Evolutionary conservation across 2,888 invertebrate genomes (phyloP).

Genomic region (Hyalella azteca): DNA sequence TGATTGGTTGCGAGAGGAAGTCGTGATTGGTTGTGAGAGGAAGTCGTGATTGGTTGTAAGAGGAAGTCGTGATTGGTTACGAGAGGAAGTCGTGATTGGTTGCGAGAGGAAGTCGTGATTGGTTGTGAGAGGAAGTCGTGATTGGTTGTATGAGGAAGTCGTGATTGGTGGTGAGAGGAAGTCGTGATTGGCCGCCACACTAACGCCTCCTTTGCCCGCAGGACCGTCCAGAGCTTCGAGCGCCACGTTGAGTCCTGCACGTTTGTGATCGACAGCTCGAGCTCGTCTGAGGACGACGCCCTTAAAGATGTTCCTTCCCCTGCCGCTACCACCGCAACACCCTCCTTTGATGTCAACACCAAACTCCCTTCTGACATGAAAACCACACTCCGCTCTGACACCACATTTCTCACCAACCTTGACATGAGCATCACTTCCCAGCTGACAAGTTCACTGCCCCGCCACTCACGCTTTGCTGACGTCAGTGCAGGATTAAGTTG

Average conservation of each 20-base stretch:
- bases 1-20: no score
- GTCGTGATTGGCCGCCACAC: no score
- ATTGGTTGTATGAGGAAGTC: no score
- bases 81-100: no score
- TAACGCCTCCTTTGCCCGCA: no score
- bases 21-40: no score
- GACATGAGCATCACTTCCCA: constrained; percentile 7
- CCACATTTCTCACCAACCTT: not conserved
- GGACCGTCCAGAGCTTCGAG: constrained; percentile 63
- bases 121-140: no score
- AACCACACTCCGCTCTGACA: not conserved
- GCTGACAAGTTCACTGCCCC: not conserved
- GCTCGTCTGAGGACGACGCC: constrained; percentile 63
- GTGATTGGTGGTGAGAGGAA: no score
- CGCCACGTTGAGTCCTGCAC: constrained; percentile 63
- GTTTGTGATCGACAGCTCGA: constrained; percentile 62
- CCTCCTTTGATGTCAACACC: constrained; percentile 4
- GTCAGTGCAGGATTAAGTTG: no score
- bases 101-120: no score
- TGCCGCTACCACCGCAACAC: not conserved
- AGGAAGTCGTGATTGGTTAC: no score
- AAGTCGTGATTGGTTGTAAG: no score
- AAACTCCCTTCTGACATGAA: not conserved
- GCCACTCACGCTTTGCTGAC: not conserved
- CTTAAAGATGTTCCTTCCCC: constrained; percentile 31